phyloP scores from a whole-genome alignment of 2,888 invertebrate species.

The Heteromurus nitidus region DNA sequence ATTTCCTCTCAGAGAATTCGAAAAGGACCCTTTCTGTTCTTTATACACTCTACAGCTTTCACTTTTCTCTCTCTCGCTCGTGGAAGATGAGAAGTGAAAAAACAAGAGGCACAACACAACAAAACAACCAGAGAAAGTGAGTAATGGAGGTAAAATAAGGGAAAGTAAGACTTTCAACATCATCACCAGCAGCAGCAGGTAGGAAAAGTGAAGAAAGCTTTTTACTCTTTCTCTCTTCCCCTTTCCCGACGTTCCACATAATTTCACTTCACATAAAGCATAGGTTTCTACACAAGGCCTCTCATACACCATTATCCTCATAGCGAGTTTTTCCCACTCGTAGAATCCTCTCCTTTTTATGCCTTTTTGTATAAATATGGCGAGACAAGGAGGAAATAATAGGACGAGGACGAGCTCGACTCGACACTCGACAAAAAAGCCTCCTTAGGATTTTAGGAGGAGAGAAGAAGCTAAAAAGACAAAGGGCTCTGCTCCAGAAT shows the following conservation, averaged over 20 bases:
- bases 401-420: background rate
- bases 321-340: background rate
- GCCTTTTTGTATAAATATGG: no score
- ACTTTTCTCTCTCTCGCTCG: background rate
- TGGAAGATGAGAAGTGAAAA: background rate
- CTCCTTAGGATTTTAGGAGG: conserved; percentile 7
- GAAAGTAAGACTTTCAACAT: background rate
- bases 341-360: background rate
- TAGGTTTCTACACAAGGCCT: no score
- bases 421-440: conserved; percentile 5
- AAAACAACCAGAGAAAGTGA: conserved; percentile 1
- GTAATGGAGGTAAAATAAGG: background rate
- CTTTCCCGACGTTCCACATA: background rate
- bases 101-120: background rate
- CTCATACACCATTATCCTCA: no score
- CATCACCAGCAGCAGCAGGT: conserved; percentile 2
- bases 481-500: conserved; percentile 9
- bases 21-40: background rate
- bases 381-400: background rate
- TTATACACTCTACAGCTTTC: background rate
- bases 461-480: conserved; percentile 20
- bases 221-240: background rate
- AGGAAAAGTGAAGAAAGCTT: background rate
- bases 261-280: background rate
- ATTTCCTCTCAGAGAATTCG: background rate